Base-by-base conservation (phyloP, 2,888 invertebrate genomes). In the Scaptomyza cyrtandrae region DNA sequence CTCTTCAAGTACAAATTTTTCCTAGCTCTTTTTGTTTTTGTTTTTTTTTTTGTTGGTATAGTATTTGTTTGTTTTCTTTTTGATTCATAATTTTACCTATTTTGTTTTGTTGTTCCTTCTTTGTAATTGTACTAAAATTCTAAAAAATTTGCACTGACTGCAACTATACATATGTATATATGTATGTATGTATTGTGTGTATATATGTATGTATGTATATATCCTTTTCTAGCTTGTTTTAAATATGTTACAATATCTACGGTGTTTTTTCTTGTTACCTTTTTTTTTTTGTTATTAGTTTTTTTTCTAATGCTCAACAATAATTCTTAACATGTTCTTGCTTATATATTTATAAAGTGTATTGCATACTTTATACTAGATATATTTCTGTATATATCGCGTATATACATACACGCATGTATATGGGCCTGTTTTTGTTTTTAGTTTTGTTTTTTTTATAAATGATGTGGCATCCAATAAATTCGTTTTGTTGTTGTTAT, bases 391-490 rank as follows among this genome's bases (percentile, higher is more conserved):
- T 73, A 50, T 60, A 33, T 33, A 10, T 46, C 43, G 57, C 50
- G 64, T 59, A 31, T 37, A 35, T 13, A 35, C 4, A n/a, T 19
- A 35, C 13, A n/a, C 13, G 37, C 37, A 59, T 78, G 56, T 80
- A 70, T 85, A 78, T 88, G 71, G 69, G 74, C 63, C 71, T 80
- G 59, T 63, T 69, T 60, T 60, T 60, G 39, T 31, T 45, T 66
- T 56, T 56, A 56, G 29, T 65, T 55, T 62, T 48, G 56, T 56
- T 69, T 61, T 81, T 66, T 77, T 75, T 86, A 90, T 90, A 91
- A 91, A 91, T 91, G 91, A 91, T 91, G 91, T 91, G 91, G 91
- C 91, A 92, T 91, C 92, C 91, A 91, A 91, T 91, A 91, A 91
- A 91, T 91, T 91, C 91, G 91, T 91, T 92, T 91, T 90, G 91